Percentiles rank a stretch among this genome's conserved stretches.
These are phyloP conservation scores for Tanytarsus gracilentus DNA, from an alignment of 2,888 invertebrate genomes.

Conservation along the genomic window DNA sequence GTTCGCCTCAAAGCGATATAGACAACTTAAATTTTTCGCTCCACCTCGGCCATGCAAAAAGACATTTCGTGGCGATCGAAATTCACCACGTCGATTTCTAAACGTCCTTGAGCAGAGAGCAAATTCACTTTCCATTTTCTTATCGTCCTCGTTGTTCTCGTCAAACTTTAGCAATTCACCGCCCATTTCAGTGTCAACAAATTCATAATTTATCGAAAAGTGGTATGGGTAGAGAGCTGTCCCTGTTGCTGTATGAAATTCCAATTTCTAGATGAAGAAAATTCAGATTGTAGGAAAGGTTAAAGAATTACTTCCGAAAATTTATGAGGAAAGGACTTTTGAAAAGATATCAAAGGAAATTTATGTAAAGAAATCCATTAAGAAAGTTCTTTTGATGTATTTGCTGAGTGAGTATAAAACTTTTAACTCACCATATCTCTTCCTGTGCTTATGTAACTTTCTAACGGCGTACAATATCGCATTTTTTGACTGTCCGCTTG, in stretches of 20 bases:
- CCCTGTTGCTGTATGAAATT: slow-evolving; percentile 56
- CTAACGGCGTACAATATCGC: slow-evolving; percentile 62
- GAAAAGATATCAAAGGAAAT: slow-evolving; percentile 3
- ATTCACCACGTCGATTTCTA: slow-evolving; percentile 54
- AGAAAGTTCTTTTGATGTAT: no score
- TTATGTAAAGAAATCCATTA: no score
- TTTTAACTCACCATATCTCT: slow-evolving; percentile 41
- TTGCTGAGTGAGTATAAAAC: no score
- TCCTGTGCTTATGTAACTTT: slow-evolving; percentile 63
- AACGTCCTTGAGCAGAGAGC: slow-evolving; percentile 54
- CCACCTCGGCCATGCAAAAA: slow-evolving; percentile 80
- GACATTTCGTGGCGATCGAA: slow-evolving; percentile 61
- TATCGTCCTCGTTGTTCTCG: slow-evolving; percentile 38
- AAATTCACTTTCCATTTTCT: slow-evolving; percentile 39
- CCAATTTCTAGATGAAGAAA: slow-evolving; percentile 39
- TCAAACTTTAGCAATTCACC: slow-evolving; percentile 53
- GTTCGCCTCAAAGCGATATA: slow-evolving; percentile 64
- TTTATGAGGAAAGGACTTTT: background rate
- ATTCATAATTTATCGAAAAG: slow-evolving; percentile 69
- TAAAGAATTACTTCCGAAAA: slow-evolving; percentile 6
- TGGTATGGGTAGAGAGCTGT: slow-evolving; percentile 71
- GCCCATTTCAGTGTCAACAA: slow-evolving; percentile 69
- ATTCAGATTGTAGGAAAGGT: background rate
- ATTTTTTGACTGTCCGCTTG: slow-evolving; percentile 54
- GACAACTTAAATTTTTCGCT: slow-evolving; percentile 62